Percentiles rank a stretch among this genome's conserved stretches.
Conservation (phyloP, 2,113 vertebrate genomes). For the Lagopus muta region DNA sequence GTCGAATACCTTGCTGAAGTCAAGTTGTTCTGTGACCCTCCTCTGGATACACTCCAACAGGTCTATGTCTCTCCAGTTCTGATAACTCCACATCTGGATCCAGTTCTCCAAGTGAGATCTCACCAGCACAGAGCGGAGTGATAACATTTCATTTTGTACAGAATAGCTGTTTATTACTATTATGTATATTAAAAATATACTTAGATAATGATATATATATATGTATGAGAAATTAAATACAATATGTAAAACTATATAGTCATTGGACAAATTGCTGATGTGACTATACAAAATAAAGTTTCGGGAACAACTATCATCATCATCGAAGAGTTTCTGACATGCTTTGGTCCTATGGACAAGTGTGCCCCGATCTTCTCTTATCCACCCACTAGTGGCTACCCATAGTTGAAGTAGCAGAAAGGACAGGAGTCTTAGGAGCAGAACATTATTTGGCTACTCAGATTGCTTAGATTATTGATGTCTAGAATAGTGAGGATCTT, state of each 20-base stretch:
- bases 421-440: fast-evolving
- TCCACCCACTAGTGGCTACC: background rate
- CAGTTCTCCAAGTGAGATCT: no score
- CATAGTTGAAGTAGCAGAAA: background rate
- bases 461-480: background rate
- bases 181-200: background rate
- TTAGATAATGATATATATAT: background rate
- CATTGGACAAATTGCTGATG: background rate
- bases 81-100: no score
- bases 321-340: fast-evolving
- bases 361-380: background rate
- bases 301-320: background rate
- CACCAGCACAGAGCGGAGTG: no score
- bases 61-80: no score
- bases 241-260: background rate
- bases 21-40: no score
- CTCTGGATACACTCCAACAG: no score
- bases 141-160: background rate
- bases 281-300: background rate
- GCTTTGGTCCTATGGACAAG: background rate
- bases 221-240: background rate
- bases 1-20: no score
- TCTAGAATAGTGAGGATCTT: background rate
- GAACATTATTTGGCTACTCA: background rate
- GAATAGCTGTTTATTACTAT: background rate